phyloP scores from a whole-genome alignment of 1,140 invertebrate species.

The Cryptotermes secundus region DNA sequence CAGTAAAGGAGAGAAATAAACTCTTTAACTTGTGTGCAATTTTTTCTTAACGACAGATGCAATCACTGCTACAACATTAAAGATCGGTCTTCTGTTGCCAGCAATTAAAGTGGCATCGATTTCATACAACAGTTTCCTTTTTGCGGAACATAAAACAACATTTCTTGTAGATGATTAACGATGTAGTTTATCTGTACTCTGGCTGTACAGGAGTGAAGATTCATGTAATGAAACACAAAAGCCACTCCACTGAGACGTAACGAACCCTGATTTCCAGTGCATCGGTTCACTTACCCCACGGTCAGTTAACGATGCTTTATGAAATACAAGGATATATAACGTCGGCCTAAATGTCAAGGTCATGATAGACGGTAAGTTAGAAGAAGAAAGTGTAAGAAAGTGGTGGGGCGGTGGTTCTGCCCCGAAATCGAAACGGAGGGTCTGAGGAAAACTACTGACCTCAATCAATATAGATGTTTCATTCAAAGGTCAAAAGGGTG shows the following conservation, averaged over 20 bases:
- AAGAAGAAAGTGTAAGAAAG: too few relatives aligned
- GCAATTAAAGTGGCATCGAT: not conserved
- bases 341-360: too few relatives aligned
- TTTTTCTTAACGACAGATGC: not conserved
- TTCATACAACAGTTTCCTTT: not conserved
- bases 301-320: not conserved
- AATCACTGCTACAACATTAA: not conserved
- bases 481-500: too few relatives aligned
- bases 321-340: not conserved
- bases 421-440: too few relatives aligned
- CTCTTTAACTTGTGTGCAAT: too few relatives aligned
- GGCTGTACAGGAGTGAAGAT: not conserved
- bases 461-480: too few relatives aligned
- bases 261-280: not conserved
- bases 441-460: too few relatives aligned
- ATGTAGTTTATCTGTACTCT: not conserved
- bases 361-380: too few relatives aligned
- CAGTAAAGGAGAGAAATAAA: too few relatives aligned
- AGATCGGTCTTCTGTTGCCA: not conserved
- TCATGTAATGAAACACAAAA: not conserved
- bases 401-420: too few relatives aligned
- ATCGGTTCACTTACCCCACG: not conserved
- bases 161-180: not conserved
- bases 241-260: not conserved
- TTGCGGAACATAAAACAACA: not conserved